phyloP scores from a whole-genome alignment of 2,888 invertebrate species.

The Heteromyza rotundicornis region DNA sequence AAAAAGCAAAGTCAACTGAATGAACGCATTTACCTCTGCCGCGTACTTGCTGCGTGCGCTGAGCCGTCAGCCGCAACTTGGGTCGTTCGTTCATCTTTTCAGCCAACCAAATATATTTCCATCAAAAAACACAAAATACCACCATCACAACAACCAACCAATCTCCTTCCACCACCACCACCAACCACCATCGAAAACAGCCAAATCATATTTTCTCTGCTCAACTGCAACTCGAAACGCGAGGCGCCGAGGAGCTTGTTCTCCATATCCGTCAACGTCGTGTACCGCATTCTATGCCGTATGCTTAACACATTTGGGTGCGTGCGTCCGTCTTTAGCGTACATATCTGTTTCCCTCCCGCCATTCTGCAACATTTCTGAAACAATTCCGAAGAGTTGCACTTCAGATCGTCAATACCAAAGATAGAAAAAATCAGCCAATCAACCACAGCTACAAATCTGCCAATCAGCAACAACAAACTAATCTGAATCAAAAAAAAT shows the following conservation, averaged over 20 bases:
- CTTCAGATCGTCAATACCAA: too few species aligned
- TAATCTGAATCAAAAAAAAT: slow-evolving; percentile 5
- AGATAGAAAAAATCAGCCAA: slow-evolving; percentile 31
- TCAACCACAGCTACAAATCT: slow-evolving; percentile 27
- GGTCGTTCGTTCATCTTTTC: not conserved
- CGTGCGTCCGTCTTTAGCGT: not conserved
- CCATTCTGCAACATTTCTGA: not conserved
- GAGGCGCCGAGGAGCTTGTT: not conserved
- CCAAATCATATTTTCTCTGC: not conserved
- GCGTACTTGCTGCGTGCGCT: too few species aligned
- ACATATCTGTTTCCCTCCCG: not conserved
- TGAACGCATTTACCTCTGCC: not conserved
- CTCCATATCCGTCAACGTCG: not conserved
- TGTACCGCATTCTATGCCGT: too few species aligned
- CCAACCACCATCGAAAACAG: not conserved
- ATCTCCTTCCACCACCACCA: not conserved
- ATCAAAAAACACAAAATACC: not conserved
- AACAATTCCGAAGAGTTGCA: not conserved
- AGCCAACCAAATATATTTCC: not conserved
- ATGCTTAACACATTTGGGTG: not conserved
- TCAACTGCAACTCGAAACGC: too few species aligned
- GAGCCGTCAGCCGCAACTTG: not conserved
- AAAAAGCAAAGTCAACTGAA: not conserved
- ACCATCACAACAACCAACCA: not conserved
- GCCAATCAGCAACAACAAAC: slow-evolving; percentile 16